Base-by-base conservation (phyloP, 2,113 vertebrate species). In the Abramis brama region DNA sequence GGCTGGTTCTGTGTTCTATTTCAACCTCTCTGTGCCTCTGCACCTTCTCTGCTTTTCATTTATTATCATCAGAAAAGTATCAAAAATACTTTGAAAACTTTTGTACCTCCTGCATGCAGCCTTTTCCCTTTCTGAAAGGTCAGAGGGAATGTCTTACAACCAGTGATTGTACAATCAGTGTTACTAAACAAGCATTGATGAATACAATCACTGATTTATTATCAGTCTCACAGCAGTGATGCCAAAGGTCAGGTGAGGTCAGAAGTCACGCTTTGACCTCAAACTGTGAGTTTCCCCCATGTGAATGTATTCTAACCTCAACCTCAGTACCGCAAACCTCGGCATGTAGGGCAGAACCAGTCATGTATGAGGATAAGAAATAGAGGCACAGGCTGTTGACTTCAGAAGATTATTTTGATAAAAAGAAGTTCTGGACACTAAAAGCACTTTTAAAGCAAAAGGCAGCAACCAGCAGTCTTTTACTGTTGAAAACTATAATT, bases 241-340 rank as follows among this genome's bases (percentile, higher is more conserved):
- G 90, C 92, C 92, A 93, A 93, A 93, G 89, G 89, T 92, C 76
- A 89, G 55, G 79, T 87, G 84, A 84, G 86, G 23, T 84, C 57
- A 77, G n/a, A 59, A 21, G 70, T 25, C 68, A 33, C 2, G 4
- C 12, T 79, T 62, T 62, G 66, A 45, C 47, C 83, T 81, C 55
- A n/a, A 9, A 81, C 15, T 64, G 57, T 45, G 47, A 45, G 66
- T 77, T 36, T 7, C 11, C 15, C 75, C 5, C 33, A 19, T 19
- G 60, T 9, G 50, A 78, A 50, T 52, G 27, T 36, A 68, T 19
- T 36, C 55, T 33, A 76, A 19, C 43, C 59, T 62, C 43, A 36
- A 21, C 55, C 60, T 70, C 50, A 13, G 21, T 79, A 68, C 43
- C 50, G n/a, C 47, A 50, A 70, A 30, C 17, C 7, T 77, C 39